Base-by-base conservation (phyloP, 2,888 invertebrate genomes). In the Muschampia plurimacula region DNA sequence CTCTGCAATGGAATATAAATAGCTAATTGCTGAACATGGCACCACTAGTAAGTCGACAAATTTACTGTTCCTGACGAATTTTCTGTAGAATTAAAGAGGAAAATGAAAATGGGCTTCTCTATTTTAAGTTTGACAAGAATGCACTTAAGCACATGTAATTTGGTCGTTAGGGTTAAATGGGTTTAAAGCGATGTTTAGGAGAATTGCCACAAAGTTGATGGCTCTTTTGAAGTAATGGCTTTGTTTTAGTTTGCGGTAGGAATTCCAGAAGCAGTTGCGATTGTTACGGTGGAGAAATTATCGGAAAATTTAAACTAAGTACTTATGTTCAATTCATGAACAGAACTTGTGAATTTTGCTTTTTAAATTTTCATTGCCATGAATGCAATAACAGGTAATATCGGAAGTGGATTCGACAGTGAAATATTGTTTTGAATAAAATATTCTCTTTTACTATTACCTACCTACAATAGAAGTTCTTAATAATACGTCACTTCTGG, bases 71-170 rank as follows among this genome's bases (percentile, higher is more conserved):
- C n/a, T 52, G 52, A 13, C 32, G 32, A 32, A 32, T 32, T 32
- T 32, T 4, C 32, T 32, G 32, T 32, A 32, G 32, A 60, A 60
- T 7, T 13, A 13, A 32, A 36, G 1, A 12, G 32, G 36, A 60
- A n/a, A 52, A 62, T 32, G 55, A 65, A 64, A 70, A 46, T 36
- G 44, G 15, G 28, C 15, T 57, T n/a, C 6, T 41, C 63, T 60
- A 66, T 70, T 65, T 28, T 71, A 10, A 71, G 66, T 66, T 71
- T 44, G 15, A 59, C 70, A 70, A 70, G 70, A 70, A 70, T 70
- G 70, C 70, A 59, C 65, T 70, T 70, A 70, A 57, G n/a, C 13
- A 49, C 70, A 70, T 70, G 57, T 65, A 70, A 70, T 70, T 69
- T 39, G 52, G 63, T 69, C 69, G 69, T 69, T 69, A 39, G 52